Evolutionary conservation across 2,888 invertebrate species (phyloP).

Genomic region (Papilio demoleus): DNA sequence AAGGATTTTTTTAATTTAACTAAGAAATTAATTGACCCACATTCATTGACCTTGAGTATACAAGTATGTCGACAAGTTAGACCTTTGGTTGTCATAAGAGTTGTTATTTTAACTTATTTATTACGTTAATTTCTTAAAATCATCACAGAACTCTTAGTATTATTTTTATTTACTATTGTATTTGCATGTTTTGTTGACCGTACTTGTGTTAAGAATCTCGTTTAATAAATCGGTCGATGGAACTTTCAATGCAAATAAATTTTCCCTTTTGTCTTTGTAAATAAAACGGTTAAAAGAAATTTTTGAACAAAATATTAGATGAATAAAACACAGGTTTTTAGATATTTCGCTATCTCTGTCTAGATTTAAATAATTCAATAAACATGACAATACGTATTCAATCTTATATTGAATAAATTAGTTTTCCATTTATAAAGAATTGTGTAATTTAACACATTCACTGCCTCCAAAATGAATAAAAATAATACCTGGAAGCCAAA

Average conservation of each 20-base stretch:
- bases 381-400: conserved; percentile 57
- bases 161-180: conserved; percentile 32
- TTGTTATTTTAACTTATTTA: conserved; percentile 58
- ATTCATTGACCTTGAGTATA: too few species aligned
- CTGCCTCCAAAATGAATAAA: too few species aligned
- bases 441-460: too few species aligned
- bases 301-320: too few species aligned
- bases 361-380: too few species aligned
- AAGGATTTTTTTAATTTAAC: too few species aligned
- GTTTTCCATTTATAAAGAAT: too few species aligned
- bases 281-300: not conserved
- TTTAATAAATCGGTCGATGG: conserved; percentile 43
- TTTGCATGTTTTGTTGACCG: conserved; percentile 40
- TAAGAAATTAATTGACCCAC: too few species aligned
- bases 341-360: conserved; percentile 47
- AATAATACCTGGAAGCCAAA: too few species aligned
- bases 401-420: too few species aligned
- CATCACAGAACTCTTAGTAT: conserved; percentile 38
- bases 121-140: conserved; percentile 47
- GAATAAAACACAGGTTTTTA: too few species aligned
- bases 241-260: conserved; percentile 17
- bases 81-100: conserved; percentile 42
- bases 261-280: not conserved
- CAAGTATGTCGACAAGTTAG: too few species aligned
- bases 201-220: conserved; percentile 44